Conservation (phyloP, 2,797 vertebrate genomes). For the Mico argentatus region DNA sequence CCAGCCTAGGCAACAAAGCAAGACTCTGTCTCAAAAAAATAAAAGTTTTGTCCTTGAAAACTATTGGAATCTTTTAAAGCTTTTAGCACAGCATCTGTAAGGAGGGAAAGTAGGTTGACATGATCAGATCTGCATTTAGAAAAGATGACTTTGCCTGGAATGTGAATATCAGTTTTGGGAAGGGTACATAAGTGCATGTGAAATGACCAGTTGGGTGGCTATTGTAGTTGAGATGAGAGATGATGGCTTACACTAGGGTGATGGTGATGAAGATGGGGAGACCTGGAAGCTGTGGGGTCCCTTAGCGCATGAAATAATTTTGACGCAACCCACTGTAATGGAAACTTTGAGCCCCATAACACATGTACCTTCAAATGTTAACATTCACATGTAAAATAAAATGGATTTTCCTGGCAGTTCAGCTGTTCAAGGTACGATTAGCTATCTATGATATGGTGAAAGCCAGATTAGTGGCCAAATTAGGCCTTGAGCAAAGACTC, state of each 20-base stretch:
- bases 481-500: neutral
- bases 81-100: neutral
- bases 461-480: neutral
- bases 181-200: neutral
- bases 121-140: neutral
- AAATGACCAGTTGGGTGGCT: neutral
- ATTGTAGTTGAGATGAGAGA: neutral
- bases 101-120: neutral
- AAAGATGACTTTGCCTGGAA: neutral
- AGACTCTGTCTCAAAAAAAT: too few species aligned
- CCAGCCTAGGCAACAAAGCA: too few species aligned
- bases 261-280: neutral
- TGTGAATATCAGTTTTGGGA: neutral
- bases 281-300: neutral
- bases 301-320: neutral
- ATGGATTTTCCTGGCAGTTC: neutral
- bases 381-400: constrained; percentile 29
- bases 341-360: constrained; percentile 3
- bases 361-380: neutral
- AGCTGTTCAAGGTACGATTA: neutral
- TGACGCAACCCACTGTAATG: neutral
- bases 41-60: neutral
- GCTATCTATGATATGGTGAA: neutral
- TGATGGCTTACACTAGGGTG: neutral
- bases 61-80: neutral